A percentile compares a stretch with the other conserved stretches of the same genome.
Conservation (phyloP, 2,113 vertebrate genomes). For the Oryzias melastigma region DNA sequence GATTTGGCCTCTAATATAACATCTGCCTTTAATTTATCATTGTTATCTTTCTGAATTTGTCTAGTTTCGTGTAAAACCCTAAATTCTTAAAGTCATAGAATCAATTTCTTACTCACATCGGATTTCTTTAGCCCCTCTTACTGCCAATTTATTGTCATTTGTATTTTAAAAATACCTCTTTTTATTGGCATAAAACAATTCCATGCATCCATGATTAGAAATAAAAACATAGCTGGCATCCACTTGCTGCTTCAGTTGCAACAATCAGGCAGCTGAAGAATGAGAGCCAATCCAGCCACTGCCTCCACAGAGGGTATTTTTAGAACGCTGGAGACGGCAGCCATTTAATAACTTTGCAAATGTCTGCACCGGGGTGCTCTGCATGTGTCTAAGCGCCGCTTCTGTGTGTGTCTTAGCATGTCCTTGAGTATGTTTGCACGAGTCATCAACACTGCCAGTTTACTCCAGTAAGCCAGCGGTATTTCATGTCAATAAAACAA, state of each 20-base stretch:
- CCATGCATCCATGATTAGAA: slow-evolving; percentile 12
- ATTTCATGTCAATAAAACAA: slow-evolving; percentile 17
- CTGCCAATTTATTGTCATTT: slow-evolving; percentile 11
- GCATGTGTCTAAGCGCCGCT: neutral
- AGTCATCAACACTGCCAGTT: slow-evolving; percentile 8
- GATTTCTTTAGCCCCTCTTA: neutral
- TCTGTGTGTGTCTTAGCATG: slow-evolving; percentile 1
- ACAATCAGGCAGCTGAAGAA: slow-evolving; percentile 33
- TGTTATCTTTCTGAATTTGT: too few relatives aligned
- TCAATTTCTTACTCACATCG: neutral
- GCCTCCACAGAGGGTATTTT: slow-evolving; percentile 22
- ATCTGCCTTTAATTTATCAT: too few relatives aligned
- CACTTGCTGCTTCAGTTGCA: slow-evolving; percentile 24
- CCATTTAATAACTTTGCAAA: slow-evolving; percentile 27
- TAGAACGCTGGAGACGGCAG: slow-evolving; percentile 14
- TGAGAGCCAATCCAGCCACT: neutral
- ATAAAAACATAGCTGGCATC: neutral
- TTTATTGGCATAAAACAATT: slow-evolving; percentile 23
- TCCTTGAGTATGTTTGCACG: neutral
- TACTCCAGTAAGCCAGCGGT: slow-evolving; percentile 1
- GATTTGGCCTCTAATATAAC: too few relatives aligned
- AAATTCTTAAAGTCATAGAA: too few relatives aligned
- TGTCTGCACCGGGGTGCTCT: neutral
- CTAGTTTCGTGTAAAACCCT: too few relatives aligned
- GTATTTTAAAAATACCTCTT: slow-evolving; percentile 41